These are phyloP conservation scores for Epinotia demarniana DNA, from an alignment of 2,888 invertebrate genomes.

Conservation along the genomic window DNA sequence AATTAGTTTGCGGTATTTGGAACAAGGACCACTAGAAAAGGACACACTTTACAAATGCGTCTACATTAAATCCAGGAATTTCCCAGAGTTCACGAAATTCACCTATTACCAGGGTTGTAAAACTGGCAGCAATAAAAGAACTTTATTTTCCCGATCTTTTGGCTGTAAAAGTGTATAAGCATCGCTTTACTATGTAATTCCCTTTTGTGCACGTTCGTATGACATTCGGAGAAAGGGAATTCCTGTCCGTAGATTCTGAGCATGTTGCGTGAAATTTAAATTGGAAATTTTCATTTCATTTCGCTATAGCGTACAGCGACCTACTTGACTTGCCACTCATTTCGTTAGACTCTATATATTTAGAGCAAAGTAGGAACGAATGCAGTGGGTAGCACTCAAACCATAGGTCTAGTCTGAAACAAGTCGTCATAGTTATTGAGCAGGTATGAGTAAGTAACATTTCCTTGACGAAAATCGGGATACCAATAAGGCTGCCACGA, in stretches of 20 bases:
- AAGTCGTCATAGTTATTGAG: neutral
- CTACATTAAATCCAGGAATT: slow-evolving; percentile 53
- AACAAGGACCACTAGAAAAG: slow-evolving; percentile 24
- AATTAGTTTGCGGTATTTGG: neutral
- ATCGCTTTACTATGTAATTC: slow-evolving; percentile 74
- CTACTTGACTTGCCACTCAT: neutral
- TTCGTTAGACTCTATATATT: no score
- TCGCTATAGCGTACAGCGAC: slow-evolving; percentile 42
- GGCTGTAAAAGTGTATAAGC: slow-evolving; percentile 70
- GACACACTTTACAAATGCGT: slow-evolving; percentile 29
- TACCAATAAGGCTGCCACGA: no score
- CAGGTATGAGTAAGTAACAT: neutral
- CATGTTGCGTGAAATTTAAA: slow-evolving; percentile 63
- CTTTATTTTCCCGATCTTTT: slow-evolving; percentile 74
- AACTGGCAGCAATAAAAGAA: slow-evolving; percentile 73
- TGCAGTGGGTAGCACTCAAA: neutral
- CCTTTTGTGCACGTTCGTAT: slow-evolving; percentile 66
- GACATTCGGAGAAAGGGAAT: slow-evolving; percentile 62
- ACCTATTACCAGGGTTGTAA: slow-evolving; percentile 70
- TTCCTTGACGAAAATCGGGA: neutral
- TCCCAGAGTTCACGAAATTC: slow-evolving; percentile 63
- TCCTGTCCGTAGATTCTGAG: slow-evolving; percentile 49
- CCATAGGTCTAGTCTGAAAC: neutral
- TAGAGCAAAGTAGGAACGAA: neutral
- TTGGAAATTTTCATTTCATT: slow-evolving; percentile 58